Evolutionary conservation across 2,797 vertebrate genomes (phyloP), one percentile per base, ranked within the genome.

Genomic region (Chelidonichthys spinosus): DNA sequence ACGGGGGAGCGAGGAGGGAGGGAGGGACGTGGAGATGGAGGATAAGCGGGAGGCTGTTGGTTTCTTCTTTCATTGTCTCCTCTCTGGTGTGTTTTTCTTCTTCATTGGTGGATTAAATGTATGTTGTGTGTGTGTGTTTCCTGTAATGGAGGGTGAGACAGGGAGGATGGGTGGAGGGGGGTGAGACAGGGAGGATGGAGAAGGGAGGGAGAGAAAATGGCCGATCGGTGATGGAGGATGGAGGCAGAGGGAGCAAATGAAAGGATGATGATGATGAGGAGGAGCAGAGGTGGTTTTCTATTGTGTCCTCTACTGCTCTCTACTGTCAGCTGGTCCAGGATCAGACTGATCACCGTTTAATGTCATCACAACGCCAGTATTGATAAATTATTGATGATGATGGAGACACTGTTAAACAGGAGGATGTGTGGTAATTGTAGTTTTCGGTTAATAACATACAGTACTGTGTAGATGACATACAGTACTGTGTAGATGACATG

Each of bases 151-250:
- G 3, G 59, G 17, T 11, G 32, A 13, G 18, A 32, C 11, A 6
- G 56, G 4, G 18, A 8, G 49, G 5, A 0, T 4, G 18, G 18
- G 44, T 3, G 1, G 54, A 64, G 6, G 42, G 43, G 47, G 37
- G 43, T 52, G 37, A 18, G n/a, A 33, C 0, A 15, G 49, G 18
- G 62, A 40, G 35, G 76, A 67, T 47, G 75, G 49, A 61, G 63
- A 64, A 62, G 74, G 47, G 54, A 61, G 56, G 67, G 62, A 76
- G 52, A 86, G 74, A 85, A 87, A 89, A 88, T 89, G 88, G 85
- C 88, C 32, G 75, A 58, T 62, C 1, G 7, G 15, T 80, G 76
- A 81, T 78, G 83, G 60, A 69, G 63, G 74, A 82, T 59, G 63
- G 62, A 44, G 61, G 46, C 56, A 11, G 66, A 59, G 55, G 40